Conservation (phyloP, 35 echinoderm and acorn worm species). For the Diadema setosum region DNA sequence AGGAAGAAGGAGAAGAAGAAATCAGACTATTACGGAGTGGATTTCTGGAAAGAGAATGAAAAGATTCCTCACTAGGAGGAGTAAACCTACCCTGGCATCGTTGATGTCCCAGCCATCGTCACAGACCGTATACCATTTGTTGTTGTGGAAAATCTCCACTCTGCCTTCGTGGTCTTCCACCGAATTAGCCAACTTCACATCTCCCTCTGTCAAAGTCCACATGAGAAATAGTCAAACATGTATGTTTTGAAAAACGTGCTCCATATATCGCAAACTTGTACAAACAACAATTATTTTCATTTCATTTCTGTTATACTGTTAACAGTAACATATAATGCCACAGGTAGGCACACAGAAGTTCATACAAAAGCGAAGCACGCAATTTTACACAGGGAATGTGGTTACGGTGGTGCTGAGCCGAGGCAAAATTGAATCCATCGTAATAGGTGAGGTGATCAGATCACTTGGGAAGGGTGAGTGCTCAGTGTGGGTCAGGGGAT, state of each 20-base stretch:
- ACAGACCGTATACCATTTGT: not conserved
- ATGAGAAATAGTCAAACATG: not conserved
- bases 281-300: no score
- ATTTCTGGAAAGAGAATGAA: not conserved
- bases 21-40: not conserved
- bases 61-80: not conserved
- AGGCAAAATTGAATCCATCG: no score
- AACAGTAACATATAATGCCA: no score
- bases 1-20: not conserved
- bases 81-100: not conserved
- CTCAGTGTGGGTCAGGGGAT: no score
- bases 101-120: conserved; percentile 1
- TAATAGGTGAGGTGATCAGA: no score
- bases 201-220: not conserved
- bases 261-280: no score
- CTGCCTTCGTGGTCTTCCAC: not conserved
- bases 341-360: no score
- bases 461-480: no score
- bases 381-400: no score
- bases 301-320: no score
- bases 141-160: not conserved
- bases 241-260: not conserved
- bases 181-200: not conserved
- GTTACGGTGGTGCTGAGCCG: no score
- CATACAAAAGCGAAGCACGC: no score